phyloP scores from a whole-genome alignment of 2,888 invertebrate genomes.

The Macrophya annulata region DNA sequence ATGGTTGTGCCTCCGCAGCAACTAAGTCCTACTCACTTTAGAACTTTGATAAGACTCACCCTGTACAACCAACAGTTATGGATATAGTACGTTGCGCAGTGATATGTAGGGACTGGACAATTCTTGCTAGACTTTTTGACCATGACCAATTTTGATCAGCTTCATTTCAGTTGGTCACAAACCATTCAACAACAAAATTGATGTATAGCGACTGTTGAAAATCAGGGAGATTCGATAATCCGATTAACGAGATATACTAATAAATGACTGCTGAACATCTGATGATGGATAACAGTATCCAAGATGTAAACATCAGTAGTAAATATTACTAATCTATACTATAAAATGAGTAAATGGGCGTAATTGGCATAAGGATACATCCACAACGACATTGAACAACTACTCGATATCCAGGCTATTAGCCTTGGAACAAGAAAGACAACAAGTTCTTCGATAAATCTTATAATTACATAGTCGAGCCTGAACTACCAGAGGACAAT shows the following conservation, averaged over 20 bases:
- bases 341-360: neutral
- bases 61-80: no score
- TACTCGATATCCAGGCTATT: slow-evolving; percentile 64
- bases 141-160: neutral
- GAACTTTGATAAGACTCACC: no score
- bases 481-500: slow-evolving; percentile 91
- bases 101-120: neutral
- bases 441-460: slow-evolving; percentile 91
- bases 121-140: neutral
- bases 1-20: no score
- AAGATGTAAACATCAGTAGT: neutral
- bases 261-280: neutral
- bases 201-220: neutral
- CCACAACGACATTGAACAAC: neutral
- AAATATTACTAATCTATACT: neutral
- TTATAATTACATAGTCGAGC: slow-evolving; percentile 92
- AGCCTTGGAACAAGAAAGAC: slow-evolving; percentile 83
- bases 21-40: no score
- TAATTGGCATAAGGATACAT: neutral
- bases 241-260: neutral
- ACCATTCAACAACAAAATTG: neutral
- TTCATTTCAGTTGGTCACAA: neutral
- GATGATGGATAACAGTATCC: neutral
- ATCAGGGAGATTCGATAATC: neutral
- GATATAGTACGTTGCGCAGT: no score